Evolutionary conservation across 2,113 vertebrate species (phyloP), one percentile per base, ranked within the genome.

Genomic region (Corythoichthys intestinalis): DNA sequence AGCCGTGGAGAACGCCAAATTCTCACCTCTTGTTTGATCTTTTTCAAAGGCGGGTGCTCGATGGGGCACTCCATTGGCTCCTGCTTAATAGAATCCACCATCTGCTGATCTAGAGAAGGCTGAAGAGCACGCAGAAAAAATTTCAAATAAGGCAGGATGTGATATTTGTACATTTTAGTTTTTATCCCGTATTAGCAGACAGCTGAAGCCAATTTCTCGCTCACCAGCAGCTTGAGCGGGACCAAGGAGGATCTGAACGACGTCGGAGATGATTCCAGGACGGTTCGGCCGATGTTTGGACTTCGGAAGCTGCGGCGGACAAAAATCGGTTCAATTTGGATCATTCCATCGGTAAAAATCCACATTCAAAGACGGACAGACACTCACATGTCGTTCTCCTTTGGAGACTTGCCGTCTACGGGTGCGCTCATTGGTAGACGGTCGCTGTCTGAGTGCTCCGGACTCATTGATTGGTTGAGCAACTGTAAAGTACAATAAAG

Each of bases 21-120:
- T 72, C 12, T 74, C 88, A 97, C 97, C 95, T 99, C 97, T 90
- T 97, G 96, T 87, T 99, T 99, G 79, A 99, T 98, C 90, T 98
- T 98, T 86, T 98, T 99, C 73, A 96, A 85, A 63, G 95, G 89
- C 76, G 94, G 96, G 65, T 92, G 93, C 20, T 94, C 94, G 8
- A 97, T 93, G 56, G 92, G 91, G 82, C 94, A 92, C 87, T 98
- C 96, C 80, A 96, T 94, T 0, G 95, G 91, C 86, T 99, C 96
- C 87, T 98, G 96, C 77, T 99, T 99, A 85, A 99, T 98, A 83
- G 92, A 92, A 20, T 93, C 94, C 69, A 93, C 93, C 75, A 93
- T 91, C 77, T 94, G 94, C 85, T 95, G 94, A 70, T 93, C 95
- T 98, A 83, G 14, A 92, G 83, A 75, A 67, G 12, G 62, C 66